Evolutionary conservation across 2,797 vertebrate genomes (phyloP).

Genomic region (Adrianichthys oophorus): DNA sequence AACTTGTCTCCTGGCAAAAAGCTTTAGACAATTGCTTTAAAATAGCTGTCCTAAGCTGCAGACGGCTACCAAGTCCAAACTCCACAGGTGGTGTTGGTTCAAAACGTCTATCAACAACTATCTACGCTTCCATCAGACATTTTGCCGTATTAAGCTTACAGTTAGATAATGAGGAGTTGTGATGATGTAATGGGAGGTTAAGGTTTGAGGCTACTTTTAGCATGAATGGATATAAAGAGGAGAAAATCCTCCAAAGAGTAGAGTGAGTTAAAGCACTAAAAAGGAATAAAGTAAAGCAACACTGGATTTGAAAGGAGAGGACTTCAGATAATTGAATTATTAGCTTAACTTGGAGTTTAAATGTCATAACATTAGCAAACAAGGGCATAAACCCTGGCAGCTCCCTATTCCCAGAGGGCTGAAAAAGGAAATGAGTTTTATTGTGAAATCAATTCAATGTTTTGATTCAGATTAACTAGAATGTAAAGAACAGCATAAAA

Average conservation of each 20-base stretch:
- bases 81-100: conserved; percentile 32
- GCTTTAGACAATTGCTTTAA: conserved; percentile 31
- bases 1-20: conserved; percentile 44
- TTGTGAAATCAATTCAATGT: conserved; percentile 39
- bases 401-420: conserved; percentile 46
- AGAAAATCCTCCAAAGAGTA: too few relatives aligned
- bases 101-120: conserved; percentile 31
- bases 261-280: not conserved
- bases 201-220: not conserved
- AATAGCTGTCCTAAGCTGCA: conserved; percentile 51
- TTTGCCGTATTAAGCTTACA: conserved; percentile 12
- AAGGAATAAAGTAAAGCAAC: conserved; percentile 7
- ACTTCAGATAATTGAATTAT: conserved; percentile 39
- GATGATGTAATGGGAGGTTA: conserved; percentile 12
- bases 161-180: conserved; percentile 23
- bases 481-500: conserved; percentile 7
- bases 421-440: conserved; percentile 11
- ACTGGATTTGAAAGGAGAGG: not conserved
- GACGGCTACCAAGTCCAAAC: conserved; percentile 45
- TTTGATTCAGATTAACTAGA: conserved; percentile 8
- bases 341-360: conserved; percentile 48
- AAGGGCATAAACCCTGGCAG: conserved; percentile 18
- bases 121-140: not conserved
- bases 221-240: too few relatives aligned
- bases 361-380: conserved; percentile 63